Percentiles rank a stretch among this genome's conserved stretches.
These are phyloP conservation scores for Enoplolaimus lenunculus DNA, from an alignment of 2,888 invertebrate genomes.

Conservation along the genomic window DNA sequence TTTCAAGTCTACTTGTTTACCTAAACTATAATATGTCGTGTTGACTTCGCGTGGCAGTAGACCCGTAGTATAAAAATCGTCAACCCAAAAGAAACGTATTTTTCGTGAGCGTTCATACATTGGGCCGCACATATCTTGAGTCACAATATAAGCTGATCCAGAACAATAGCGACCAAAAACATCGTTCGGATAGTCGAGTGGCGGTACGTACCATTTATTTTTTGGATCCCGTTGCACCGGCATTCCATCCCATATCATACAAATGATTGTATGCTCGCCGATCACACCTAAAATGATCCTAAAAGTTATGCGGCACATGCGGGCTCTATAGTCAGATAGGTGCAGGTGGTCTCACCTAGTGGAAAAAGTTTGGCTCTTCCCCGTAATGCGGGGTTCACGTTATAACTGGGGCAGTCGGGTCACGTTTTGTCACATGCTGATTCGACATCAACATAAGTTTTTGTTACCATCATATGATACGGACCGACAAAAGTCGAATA, in stretches of 20 bases:
- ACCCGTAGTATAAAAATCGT: conserved; percentile 23
- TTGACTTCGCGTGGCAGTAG: conserved; percentile 13
- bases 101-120: conserved; percentile 33
- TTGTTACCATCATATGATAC: too few species aligned
- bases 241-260: conserved; percentile 42
- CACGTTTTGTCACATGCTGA: too few species aligned
- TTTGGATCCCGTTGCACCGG: conserved; percentile 37
- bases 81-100: conserved; percentile 23
- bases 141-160: conserved; percentile 42
- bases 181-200: conserved; percentile 37
- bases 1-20: too few species aligned
- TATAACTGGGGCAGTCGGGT: too few species aligned
- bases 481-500: too few species aligned
- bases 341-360: too few species aligned
- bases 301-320: too few species aligned
- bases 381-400: too few species aligned
- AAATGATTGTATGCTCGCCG: conserved; percentile 30
- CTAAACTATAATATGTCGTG: conserved; percentile 11
- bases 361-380: too few species aligned
- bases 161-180: conserved; percentile 43
- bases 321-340: too few species aligned
- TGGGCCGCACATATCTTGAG: conserved; percentile 34
- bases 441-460: too few species aligned
- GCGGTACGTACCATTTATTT: conserved; percentile 43
- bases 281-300: neutral